A percentile compares a stretch with the other conserved stretches of the same genome.
These are phyloP conservation scores for Micromussa lordhowensis DNA, from an alignment of 92 coral and sea anemone genomes.

Conservation along the genomic window DNA sequence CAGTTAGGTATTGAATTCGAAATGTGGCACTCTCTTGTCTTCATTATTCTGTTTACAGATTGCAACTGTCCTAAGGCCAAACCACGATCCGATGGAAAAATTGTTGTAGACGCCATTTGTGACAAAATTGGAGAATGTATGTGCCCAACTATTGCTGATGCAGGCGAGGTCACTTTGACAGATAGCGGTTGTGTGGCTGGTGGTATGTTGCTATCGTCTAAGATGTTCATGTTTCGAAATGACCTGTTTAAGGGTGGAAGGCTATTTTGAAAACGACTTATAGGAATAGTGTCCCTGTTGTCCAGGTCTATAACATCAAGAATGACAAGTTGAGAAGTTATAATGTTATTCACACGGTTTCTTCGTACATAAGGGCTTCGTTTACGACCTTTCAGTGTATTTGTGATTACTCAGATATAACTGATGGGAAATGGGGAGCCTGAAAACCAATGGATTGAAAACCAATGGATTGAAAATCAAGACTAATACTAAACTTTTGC, in stretches of 20 bases:
- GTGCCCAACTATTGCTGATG: constrained; percentile 19
- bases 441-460: too few relatives aligned
- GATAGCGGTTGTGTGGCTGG: neutral
- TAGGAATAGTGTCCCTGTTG: neutral
- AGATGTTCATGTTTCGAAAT: neutral
- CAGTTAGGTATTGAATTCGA: neutral
- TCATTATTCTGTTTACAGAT: neutral
- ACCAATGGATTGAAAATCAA: neutral
- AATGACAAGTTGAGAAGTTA: too few relatives aligned
- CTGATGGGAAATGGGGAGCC: too few relatives aligned
- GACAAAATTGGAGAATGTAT: constrained; percentile 47
- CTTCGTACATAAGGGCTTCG: neutral
- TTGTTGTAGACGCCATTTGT: constrained; percentile 43
- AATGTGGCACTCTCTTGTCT: neutral
- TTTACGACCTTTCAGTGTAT: too few relatives aligned
- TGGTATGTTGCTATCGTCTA: neutral
- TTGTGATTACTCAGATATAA: too few relatives aligned
- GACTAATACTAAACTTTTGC: neutral
- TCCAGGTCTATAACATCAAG: neutral
- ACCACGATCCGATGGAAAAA: neutral
- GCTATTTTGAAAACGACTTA: neutral
- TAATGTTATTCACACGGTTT: neutral
- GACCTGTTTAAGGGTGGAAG: neutral
- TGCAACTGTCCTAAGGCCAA: constrained; percentile 45
- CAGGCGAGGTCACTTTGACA: neutral